Evolutionary conservation across 2,113 vertebrate species (phyloP).

Genomic region (Poecile atricapillus): DNA sequence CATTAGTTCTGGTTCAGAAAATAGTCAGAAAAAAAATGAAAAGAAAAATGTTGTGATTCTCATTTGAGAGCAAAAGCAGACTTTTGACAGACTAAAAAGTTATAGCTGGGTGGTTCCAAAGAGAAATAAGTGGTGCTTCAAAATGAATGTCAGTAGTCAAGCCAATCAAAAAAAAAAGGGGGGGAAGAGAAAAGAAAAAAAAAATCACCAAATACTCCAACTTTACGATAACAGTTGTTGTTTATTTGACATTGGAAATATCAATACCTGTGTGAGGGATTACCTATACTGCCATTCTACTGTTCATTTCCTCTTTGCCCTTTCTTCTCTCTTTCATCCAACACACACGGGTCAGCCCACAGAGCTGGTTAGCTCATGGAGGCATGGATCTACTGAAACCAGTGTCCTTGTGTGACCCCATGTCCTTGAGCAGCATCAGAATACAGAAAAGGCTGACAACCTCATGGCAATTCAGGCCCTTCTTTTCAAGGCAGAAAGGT

Average conservation of each 20-base stretch:
- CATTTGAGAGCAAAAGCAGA: not conserved
- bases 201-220: not conserved
- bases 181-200: no score
- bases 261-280: not conserved
- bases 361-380: not conserved
- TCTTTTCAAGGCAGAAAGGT: not conserved
- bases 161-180: not conserved
- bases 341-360: not conserved
- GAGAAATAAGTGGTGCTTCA: not conserved
- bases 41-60: not conserved
- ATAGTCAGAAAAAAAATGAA: not conserved
- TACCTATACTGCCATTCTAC: not conserved
- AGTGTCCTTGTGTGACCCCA: not conserved
- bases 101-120: not conserved
- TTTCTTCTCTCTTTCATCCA: not conserved
- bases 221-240: not conserved
- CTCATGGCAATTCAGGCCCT: not conserved
- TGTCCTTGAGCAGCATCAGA: not conserved
- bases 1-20: conserved; percentile 25
- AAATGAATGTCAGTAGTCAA: not conserved
- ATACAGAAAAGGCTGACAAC: not conserved
- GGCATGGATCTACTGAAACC: not conserved
- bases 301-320: not conserved
- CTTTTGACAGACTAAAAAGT: not conserved
- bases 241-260: not conserved